These are phyloP conservation scores for Pachyuromys duprasi DNA, from an alignment of 2,797 vertebrate genomes.

Conservation along the genomic window DNA sequence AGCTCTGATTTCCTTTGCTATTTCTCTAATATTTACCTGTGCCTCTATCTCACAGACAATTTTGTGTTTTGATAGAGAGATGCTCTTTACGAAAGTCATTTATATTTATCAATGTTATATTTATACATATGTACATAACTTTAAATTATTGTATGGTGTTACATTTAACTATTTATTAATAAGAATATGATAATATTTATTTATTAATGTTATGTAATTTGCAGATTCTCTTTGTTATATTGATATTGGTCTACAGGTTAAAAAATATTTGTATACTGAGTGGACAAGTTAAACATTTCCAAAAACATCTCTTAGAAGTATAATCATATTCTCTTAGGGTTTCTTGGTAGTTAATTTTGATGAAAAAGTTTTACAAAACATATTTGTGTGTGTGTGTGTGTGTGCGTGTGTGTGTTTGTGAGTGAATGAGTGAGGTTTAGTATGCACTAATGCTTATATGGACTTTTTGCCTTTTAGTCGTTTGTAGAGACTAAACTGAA, in stretches of 20 bases:
- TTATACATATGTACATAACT: background rate
- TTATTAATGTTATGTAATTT: background rate
- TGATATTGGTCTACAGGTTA: background rate
- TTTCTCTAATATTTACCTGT: background rate
- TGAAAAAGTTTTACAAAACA: background rate
- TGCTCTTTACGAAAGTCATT: background rate
- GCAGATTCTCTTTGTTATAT: background rate
- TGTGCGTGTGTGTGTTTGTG: no score
- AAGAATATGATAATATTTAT: background rate
- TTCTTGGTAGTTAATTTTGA: background rate
- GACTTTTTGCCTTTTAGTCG: background rate
- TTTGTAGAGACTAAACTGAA: background rate
- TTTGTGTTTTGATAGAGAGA: background rate
- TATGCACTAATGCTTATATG: background rate
- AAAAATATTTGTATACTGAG: background rate
- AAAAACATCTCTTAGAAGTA: background rate
- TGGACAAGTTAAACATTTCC: background rate
- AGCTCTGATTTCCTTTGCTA: background rate
- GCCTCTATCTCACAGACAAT: background rate
- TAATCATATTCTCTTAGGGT: background rate
- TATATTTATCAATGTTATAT: background rate
- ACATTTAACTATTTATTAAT: background rate
- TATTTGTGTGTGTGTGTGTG: background rate
- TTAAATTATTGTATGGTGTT: background rate
- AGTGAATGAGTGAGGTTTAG: background rate